Conservation (phyloP, 2,797 vertebrate genomes). For the Meda fulgida region DNA sequence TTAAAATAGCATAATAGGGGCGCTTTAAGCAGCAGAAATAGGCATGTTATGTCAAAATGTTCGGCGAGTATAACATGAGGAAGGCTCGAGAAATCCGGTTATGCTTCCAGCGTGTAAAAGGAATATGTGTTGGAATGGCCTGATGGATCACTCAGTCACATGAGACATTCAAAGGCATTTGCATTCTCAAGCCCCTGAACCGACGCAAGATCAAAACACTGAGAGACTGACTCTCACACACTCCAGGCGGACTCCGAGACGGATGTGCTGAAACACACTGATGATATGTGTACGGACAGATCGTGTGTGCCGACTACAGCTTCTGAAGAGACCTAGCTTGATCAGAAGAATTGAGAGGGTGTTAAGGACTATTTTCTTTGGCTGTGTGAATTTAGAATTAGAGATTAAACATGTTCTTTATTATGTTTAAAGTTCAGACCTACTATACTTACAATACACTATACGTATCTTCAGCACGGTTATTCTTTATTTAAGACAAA, state of each 20-base stretch:
- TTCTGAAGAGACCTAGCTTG: conserved; percentile 11
- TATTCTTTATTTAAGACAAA: neutral
- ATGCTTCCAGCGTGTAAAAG: neutral
- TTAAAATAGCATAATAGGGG: neutral
- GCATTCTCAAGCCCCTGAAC: conserved; percentile 11
- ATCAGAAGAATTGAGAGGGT: neutral
- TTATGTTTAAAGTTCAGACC: neutral
- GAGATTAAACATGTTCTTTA: neutral
- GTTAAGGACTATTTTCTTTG: neutral
- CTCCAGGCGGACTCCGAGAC: neutral
- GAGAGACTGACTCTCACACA: neutral
- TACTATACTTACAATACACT: neutral
- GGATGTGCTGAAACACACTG: conserved; percentile 12
- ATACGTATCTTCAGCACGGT: neutral
- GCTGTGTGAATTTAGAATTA: neutral
- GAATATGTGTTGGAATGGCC: neutral
- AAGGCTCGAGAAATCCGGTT: neutral
- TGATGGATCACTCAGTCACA: neutral
- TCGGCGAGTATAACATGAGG: neutral
- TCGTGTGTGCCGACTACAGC: neutral
- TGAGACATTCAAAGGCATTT: conserved; percentile 8
- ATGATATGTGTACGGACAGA: neutral
- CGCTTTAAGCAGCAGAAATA: neutral
- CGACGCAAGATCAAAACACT: neutral
- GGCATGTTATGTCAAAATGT: conserved; percentile 9